Conservation (phyloP, 37 sponge, comb jelly and placozoan species). For the Halisarca cf. caerulea region DNA sequence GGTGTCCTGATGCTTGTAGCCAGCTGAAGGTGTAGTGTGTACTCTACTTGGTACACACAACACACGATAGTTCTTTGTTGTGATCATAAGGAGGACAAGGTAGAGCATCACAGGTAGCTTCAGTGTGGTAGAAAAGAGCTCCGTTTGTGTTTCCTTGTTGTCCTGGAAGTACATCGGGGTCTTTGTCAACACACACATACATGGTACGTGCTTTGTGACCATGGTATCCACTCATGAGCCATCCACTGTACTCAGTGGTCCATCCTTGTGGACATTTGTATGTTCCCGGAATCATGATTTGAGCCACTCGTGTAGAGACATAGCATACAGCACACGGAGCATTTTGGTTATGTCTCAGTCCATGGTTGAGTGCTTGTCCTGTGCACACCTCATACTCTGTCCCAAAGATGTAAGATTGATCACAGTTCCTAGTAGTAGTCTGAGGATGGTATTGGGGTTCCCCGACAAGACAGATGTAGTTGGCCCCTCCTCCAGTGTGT, state of each 20-base stretch:
- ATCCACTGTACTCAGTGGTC: conserved; percentile 65
- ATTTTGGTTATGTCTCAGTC: conserved; percentile 11
- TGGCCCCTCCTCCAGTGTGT: conserved; percentile 48
- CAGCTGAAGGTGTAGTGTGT: too few relatives aligned
- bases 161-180: conserved; percentile 34
- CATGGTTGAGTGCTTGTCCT: neutral
- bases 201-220: conserved; percentile 4
- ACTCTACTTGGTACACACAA: conserved; percentile 51
- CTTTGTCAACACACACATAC: conserved; percentile 56
- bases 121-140: conserved; percentile 43
- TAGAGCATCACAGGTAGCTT: conserved; percentile 49
- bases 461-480: conserved; percentile 47
- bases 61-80: conserved; percentile 57
- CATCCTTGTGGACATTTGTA: conserved; percentile 31
- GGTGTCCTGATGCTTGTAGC: too few relatives aligned
- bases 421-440: neutral
- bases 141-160: conserved; percentile 14
- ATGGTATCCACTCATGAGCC: conserved; percentile 35
- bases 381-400: conserved; percentile 30
- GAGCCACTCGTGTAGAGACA: conserved; percentile 21
- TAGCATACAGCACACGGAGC: conserved; percentile 69
- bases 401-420: conserved; percentile 18
- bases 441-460: conserved; percentile 32
- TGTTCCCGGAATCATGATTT: conserved; percentile 48
- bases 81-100: conserved; percentile 51